Evolutionary conservation across 2,888 invertebrate species (phyloP).

Genomic region (Chelonus formosanus): DNA sequence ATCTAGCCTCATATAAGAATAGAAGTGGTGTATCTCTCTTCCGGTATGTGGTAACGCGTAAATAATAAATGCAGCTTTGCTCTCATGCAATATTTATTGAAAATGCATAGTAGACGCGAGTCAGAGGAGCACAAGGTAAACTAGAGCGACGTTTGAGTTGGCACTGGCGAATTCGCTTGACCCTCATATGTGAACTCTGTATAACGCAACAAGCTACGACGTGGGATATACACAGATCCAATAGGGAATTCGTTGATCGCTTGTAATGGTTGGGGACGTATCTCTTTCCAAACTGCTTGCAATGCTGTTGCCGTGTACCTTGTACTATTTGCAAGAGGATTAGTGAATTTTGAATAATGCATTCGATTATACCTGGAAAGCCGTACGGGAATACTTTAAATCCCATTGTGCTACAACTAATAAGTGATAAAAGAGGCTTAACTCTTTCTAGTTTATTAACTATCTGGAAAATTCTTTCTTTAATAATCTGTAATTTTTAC

Average conservation of each 20-base stretch:
- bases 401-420: too few species aligned
- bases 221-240: background rate
- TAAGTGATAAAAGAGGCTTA: too few species aligned
- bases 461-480: too few species aligned
- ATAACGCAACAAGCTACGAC: background rate
- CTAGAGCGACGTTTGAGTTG: slow-evolving; percentile 4
- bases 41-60: slow-evolving; percentile 5
- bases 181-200: background rate
- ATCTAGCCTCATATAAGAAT: background rate
- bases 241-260: slow-evolving; percentile 7
- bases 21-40: slow-evolving; percentile 5
- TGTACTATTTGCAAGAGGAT: background rate
- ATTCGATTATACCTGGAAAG: background rate
- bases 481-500: too few species aligned
- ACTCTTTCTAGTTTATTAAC: too few species aligned
- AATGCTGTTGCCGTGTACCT: background rate
- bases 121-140: background rate
- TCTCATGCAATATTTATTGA: slow-evolving; percentile 13
- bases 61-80: slow-evolving; percentile 11
- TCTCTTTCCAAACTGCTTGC: background rate
- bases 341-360: slow-evolving; percentile 2
- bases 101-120: slow-evolving; percentile 3
- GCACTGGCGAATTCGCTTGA: slow-evolving; percentile 9
- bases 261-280: slow-evolving; percentile 1
- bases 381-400: background rate